phyloP scores from a whole-genome alignment of 53 echinoderm and acorn worm species.

The Antedon mediterranea region DNA sequence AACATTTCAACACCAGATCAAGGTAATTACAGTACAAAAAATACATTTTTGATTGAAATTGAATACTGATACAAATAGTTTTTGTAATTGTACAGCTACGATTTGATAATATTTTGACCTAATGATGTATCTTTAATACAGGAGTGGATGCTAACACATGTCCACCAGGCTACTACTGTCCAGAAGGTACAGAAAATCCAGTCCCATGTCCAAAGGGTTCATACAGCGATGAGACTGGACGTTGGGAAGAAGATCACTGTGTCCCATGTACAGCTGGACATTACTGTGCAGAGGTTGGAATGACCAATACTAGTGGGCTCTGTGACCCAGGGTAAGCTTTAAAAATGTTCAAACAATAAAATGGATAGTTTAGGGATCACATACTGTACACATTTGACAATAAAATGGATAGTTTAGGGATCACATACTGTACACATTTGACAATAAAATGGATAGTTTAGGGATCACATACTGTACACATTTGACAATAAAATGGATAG shows the following conservation, averaged over 20 bases:
- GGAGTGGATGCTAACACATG: conserved; percentile 81
- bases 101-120: too few species aligned
- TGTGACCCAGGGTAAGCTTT: conserved; percentile 70
- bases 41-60: too few species aligned
- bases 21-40: conserved; percentile 32
- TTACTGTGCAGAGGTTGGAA: conserved; percentile 69
- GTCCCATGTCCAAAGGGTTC: conserved; percentile 89
- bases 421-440: too few species aligned
- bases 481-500: too few species aligned
- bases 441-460: too few species aligned
- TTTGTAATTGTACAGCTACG: too few species aligned
- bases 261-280: conserved; percentile 70
- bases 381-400: too few species aligned
- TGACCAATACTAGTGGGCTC: conserved; percentile 68
- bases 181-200: conserved; percentile 69
- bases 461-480: too few species aligned
- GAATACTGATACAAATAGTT: too few species aligned
- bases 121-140: background rate
- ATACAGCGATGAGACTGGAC: conserved; percentile 51
- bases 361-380: too few species aligned
- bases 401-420: too few species aligned
- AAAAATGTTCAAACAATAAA: too few species aligned
- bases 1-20: conserved; percentile 84
- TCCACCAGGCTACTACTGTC: conserved; percentile 71
- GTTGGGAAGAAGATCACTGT: conserved; percentile 60